Evolutionary conservation across 2,888 invertebrate species (phyloP), one percentile per base, ranked within the genome.

Genomic region (Heliconius cydno): DNA sequence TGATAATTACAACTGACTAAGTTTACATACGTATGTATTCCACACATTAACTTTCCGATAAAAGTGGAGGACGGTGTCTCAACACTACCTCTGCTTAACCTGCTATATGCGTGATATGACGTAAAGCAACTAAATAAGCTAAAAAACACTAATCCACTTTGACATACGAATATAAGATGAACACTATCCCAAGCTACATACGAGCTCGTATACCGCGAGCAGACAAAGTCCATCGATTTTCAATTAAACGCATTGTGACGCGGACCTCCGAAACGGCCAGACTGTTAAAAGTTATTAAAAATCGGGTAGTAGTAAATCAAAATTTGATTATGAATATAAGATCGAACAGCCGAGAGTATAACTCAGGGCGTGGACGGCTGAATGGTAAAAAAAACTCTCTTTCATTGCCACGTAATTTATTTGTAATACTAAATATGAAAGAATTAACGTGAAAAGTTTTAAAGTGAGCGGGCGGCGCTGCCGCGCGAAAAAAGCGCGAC

Each of bases 281-380:
- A 82, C 79, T 76, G 88, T 88, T 88, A 89, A 88, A 87, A 86
- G 90, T 92, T 90, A 52, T 91, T 90, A 91, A 91, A 90, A 90
- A 87, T 85, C 86, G 85, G 84, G 82, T 84, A 84, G 87, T 86
- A 84, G 87, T 94, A 94, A 93, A 94, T 94, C 93, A 94, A 91
- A 90, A 87, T 91, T 91, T 91, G 91, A 93, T 92, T 91, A 91
- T 88, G 88, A 88, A 88, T 88, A 89, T 86, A 90, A 92, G 90
- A 88, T 85, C 83, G 82, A 82, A 83, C 82, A 82, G 78, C 82
- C 80, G 82, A 84, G 80, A 83, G 84, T 87, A 87, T 92, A 92
- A 92, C 89, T 92, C 89, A 89, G 84, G 87, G 86, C 89, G 90
- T 86, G 88, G 90, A 91, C 79, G 84, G 89, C 90, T 89, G 90